Evolutionary conservation across 2,888 invertebrate genomes (phyloP).

Genomic region (Agrochola lychnidis): DNA sequence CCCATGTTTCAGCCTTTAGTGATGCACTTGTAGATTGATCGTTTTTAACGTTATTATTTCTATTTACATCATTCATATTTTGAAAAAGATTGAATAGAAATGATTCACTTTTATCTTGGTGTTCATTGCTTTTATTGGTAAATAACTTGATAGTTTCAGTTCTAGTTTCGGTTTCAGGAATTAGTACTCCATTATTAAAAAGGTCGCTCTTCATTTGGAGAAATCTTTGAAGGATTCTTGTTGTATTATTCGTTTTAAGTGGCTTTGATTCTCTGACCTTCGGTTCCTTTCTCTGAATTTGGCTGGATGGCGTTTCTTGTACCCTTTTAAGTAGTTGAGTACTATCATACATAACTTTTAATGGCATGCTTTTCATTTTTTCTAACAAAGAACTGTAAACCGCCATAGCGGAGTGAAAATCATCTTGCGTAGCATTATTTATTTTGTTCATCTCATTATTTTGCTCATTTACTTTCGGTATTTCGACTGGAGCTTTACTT

Average conservation of each 20-base stretch:
- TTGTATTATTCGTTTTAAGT: constrained; percentile 1
- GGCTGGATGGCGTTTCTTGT: constrained; percentile 19
- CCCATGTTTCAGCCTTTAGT: constrained; percentile 1
- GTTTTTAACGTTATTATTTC: constrained; percentile 9
- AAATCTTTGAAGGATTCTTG: constrained; percentile 21
- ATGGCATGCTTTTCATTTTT: constrained; percentile 4
- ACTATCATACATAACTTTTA: constrained; percentile 4
- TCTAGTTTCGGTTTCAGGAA: constrained; percentile 6
- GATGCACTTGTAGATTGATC: constrained; percentile 6
- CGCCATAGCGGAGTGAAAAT: neutral
- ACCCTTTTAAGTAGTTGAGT: constrained; percentile 3
- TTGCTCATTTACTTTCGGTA: constrained; percentile 1
- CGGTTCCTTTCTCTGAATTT: neutral
- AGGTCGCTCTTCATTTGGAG: constrained; percentile 30
- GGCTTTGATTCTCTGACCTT: neutral
- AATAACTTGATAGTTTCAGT: neutral
- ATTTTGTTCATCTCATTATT: constrained; percentile 1
- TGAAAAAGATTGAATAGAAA: constrained; percentile 8
- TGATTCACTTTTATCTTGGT: constrained; percentile 19
- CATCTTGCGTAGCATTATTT: constrained; percentile 12
- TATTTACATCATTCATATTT: constrained; percentile 7
- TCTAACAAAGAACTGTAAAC: constrained; percentile 18
- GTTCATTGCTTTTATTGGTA: constrained; percentile 9
- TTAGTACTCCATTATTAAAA: constrained; percentile 27
- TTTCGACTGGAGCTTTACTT: constrained; percentile 16